Conservation (phyloP, 2,113 vertebrate species). For the Morone saxatilis region DNA sequence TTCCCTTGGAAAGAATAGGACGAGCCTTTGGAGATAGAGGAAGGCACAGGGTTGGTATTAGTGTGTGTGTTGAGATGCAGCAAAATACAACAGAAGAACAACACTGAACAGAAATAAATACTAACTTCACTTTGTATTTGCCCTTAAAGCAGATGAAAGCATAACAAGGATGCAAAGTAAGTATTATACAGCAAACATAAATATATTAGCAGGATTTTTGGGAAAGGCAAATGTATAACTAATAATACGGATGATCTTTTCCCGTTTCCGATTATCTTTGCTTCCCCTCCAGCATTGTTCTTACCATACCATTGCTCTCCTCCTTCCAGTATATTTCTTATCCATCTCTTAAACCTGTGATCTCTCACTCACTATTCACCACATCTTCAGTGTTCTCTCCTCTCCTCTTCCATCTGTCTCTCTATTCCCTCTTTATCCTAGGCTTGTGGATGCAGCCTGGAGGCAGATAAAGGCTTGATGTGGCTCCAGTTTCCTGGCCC, state of each 20-base stretch:
- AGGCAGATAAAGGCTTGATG: slow-evolving; percentile 56
- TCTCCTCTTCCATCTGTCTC: neutral
- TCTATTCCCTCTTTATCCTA: slow-evolving; percentile 23
- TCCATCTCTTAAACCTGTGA: slow-evolving; percentile 18
- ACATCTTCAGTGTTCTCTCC: slow-evolving; percentile 10
- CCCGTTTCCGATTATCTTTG: slow-evolving; percentile 10
- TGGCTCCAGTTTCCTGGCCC: slow-evolving; percentile 32
- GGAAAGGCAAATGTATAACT: slow-evolving; percentile 1
- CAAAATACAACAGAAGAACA: slow-evolving; percentile 11
- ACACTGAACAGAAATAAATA: neutral
- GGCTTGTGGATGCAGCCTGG: slow-evolving; percentile 34
- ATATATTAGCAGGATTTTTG: slow-evolving; percentile 14
- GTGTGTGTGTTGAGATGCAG: neutral
- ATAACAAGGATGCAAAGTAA: neutral
- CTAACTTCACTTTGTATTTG: neutral
- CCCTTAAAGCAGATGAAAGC: neutral
- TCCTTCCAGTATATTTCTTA: slow-evolving; percentile 17
- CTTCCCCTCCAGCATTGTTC: neutral
- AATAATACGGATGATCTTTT: neutral
- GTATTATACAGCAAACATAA: slow-evolving; percentile 20
- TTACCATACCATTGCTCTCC: neutral
- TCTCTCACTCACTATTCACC: slow-evolving; percentile 35
- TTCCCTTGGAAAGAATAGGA: slow-evolving; percentile 96
- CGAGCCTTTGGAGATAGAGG: slow-evolving; percentile 84
- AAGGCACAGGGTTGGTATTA: slow-evolving; percentile 5